These are phyloP conservation scores for Ctenopoma multispine DNA, from an alignment of 2,797 vertebrate genomes.

Conservation along the genomic window DNA sequence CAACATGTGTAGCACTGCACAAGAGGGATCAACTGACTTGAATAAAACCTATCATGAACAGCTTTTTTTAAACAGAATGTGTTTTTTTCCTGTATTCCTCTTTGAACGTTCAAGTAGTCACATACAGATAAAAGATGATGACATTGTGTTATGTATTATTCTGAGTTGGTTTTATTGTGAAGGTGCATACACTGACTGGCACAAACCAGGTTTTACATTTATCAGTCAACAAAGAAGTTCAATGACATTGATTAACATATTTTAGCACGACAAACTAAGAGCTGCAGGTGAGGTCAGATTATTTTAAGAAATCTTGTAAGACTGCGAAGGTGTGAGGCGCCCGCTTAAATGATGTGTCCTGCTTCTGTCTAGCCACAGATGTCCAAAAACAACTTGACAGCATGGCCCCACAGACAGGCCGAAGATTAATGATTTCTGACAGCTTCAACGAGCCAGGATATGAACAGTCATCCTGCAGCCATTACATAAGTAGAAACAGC, in stretches of 20 bases:
- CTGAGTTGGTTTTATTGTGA: not conserved
- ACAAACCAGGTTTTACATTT: conserved; percentile 1
- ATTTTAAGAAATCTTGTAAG: conserved; percentile 29
- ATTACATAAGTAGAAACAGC: conserved; percentile 87
- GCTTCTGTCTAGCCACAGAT: conserved; percentile 53
- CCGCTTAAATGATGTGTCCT: conserved; percentile 51
- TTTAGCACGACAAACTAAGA: not conserved
- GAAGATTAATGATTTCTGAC: conserved; percentile 84
- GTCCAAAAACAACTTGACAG: conserved; percentile 79
- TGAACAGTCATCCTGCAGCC: conserved; percentile 84
- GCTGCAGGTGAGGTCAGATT: conserved; percentile 37
- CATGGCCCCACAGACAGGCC: conserved; percentile 75
- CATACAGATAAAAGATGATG: not conserved
- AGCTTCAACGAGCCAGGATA: conserved; percentile 83
- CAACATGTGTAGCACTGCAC: conserved; percentile 33
- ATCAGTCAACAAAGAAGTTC: conserved; percentile 24
- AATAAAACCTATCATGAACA: conserved; percentile 33
- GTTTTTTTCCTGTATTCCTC: conserved; percentile 4
- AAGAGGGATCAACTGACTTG: conserved; percentile 32
- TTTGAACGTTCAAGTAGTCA: conserved; percentile 23
- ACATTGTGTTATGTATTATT: not conserved
- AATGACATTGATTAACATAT: conserved; percentile 19
- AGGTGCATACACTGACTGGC: not conserved
- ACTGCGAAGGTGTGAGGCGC: conserved; percentile 51
- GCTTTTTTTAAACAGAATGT: conserved; percentile 35